Conservation (phyloP, 1,140 invertebrate species). For the Neotoxoptera formosana region DNA sequence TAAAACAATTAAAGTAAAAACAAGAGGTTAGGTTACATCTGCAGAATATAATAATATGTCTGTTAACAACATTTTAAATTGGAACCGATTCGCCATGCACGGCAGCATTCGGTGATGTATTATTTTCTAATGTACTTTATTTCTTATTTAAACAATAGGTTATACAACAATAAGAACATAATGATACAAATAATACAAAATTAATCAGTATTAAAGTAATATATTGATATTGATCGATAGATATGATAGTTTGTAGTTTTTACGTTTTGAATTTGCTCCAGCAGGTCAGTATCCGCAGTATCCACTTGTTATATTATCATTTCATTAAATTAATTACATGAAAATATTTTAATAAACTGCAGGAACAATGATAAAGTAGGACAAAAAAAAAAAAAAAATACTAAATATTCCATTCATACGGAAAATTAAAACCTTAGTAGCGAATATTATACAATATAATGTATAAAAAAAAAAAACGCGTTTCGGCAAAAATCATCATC, state of each 20-base stretch:
- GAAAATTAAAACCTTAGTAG: background rate
- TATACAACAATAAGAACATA: background rate
- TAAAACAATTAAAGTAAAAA: constrained; percentile 18
- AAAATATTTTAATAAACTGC: background rate
- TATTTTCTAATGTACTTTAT: background rate
- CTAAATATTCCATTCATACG: background rate
- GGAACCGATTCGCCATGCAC: background rate
- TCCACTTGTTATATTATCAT: background rate
- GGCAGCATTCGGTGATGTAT: background rate
- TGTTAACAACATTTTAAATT: background rate
- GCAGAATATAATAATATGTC: background rate
- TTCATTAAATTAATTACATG: background rate
- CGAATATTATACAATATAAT: background rate
- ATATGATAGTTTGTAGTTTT: background rate
- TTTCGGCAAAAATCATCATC: background rate
- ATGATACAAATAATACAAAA: background rate
- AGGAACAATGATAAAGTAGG: background rate
- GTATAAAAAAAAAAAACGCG: background rate
- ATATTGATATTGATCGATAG: background rate
- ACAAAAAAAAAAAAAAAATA: background rate
- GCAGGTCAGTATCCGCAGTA: background rate
- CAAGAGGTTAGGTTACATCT: background rate
- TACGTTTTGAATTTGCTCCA: background rate
- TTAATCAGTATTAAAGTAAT: background rate
- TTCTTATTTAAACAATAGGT: background rate